Evolutionary conservation across 2,888 invertebrate species (phyloP).

Genomic region (Calliphora vomitoria): DNA sequence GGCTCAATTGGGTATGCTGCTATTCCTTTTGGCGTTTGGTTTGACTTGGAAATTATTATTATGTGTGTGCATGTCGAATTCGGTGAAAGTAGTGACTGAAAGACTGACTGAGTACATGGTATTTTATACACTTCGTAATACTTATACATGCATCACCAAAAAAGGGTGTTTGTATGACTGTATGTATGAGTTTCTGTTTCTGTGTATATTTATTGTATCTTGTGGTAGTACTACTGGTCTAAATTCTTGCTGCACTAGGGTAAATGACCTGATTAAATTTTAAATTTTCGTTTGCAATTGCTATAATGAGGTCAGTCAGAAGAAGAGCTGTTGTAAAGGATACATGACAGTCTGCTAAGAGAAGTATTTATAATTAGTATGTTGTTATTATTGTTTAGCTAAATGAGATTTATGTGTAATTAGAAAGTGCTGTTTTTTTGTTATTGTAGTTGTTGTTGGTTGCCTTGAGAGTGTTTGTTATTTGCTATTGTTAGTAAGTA

Average conservation of each 20-base stretch:
- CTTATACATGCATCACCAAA: conserved; percentile 55
- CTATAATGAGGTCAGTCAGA: conserved; percentile 71
- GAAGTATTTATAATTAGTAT: conserved; percentile 8
- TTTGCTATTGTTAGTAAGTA: too few species aligned
- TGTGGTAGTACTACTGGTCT: conserved; percentile 73
- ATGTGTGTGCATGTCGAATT: conserved; percentile 23
- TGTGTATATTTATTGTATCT: conserved; percentile 59
- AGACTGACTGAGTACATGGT: conserved; percentile 48
- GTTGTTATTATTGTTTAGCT: conserved; percentile 36
- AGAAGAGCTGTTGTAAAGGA: conserved; percentile 47
- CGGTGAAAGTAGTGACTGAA: conserved; percentile 57
- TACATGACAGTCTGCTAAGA: conserved; percentile 41
- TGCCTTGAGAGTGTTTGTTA: neutral
- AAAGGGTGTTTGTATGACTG: conserved; percentile 43
- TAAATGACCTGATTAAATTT: conserved; percentile 74
- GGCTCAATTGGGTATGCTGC: conserved; percentile 62
- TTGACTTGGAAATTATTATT: conserved; percentile 60
- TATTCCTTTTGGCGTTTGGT: conserved; percentile 72
- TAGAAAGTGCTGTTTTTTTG: conserved; percentile 36
- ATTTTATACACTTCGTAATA: conserved; percentile 60
- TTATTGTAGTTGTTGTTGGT: neutral
- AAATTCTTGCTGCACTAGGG: conserved; percentile 70
- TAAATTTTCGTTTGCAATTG: conserved; percentile 57
- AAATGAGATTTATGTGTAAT: conserved; percentile 31
- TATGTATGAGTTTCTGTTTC: neutral